Evolutionary conservation across 2,113 vertebrate genomes (phyloP).

Genomic region (Solenodon paradoxus): DNA sequence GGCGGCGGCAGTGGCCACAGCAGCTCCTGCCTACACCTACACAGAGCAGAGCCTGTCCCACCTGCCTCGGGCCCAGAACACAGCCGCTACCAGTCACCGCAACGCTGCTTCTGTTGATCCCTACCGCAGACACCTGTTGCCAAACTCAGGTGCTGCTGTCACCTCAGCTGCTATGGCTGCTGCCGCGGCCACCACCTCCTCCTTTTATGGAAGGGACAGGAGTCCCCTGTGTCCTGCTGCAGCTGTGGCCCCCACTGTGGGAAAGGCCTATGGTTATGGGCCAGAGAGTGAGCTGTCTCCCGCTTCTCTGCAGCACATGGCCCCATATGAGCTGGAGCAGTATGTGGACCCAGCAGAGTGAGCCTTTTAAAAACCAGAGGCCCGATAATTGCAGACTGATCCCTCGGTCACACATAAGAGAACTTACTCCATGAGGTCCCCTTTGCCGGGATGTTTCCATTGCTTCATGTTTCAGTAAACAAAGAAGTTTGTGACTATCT

Average conservation of each 20-base stretch:
- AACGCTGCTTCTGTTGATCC: slow-evolving; percentile 87
- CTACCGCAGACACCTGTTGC: slow-evolving; percentile 90
- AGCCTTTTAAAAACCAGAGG: slow-evolving; percentile 88
- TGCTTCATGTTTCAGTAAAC: slow-evolving; percentile 82
- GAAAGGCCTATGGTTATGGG: slow-evolving; percentile 90
- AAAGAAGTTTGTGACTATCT: slow-evolving; percentile 80
- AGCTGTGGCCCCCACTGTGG: slow-evolving; percentile 83
- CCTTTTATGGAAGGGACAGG: slow-evolving; percentile 94
- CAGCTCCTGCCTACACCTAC: slow-evolving; percentile 87
- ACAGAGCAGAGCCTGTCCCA: slow-evolving; percentile 91
- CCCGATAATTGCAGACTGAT: slow-evolving; percentile 85
- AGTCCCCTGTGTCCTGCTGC: slow-evolving; percentile 92
- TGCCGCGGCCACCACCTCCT: slow-evolving; percentile 76
- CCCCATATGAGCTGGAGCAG: slow-evolving; percentile 89
- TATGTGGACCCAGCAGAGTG: slow-evolving; percentile 88
- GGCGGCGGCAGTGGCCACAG: slow-evolving; percentile 79
- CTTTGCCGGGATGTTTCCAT: slow-evolving; percentile 79
- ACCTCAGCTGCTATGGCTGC: slow-evolving; percentile 75
- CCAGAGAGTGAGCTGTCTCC: slow-evolving; percentile 89
- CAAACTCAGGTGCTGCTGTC: slow-evolving; percentile 83
- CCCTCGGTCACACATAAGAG: slow-evolving; percentile 80
- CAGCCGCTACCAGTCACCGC: slow-evolving; percentile 87
- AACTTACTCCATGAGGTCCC: slow-evolving; percentile 77
- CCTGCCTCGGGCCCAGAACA: slow-evolving; percentile 88
- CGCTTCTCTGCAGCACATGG: slow-evolving; percentile 88